Evolutionary conservation across 1,140 invertebrate species (phyloP), one percentile per base, ranked within the genome.

Genomic region (Drosophila dunni): DNA sequence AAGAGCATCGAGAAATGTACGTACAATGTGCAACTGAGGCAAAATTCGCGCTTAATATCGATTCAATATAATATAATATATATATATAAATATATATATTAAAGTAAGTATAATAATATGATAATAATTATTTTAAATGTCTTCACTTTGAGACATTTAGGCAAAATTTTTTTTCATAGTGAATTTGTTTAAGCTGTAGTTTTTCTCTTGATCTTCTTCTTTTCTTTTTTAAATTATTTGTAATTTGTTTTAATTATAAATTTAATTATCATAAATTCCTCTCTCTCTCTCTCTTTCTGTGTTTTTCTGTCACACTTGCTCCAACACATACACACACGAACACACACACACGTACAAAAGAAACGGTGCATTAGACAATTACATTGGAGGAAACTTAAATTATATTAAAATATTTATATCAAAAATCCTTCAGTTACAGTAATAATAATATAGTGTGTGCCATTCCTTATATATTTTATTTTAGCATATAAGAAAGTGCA

Each of bases 131-230:
- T 89, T 86, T 89, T 78, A 75, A 78, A 81, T 89, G 84, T 89
- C 84, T 89, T 88, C 84, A 57, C 46, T 77, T 78, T 78, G 84
- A 89, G 84, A 89, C 84, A 89, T 89, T 84, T 89, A 89, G 84
- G 84, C 84, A 89, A 89, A 88, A 56, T 42, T 81, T 82, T 44
- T 71, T 75, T 82, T 84, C 62, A 73, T 75, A 81, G 70, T 85
- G 56, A 78, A 78, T 79, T 79, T 70, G 57, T 79, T 82, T 54
- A 79, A 81, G 78, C 75, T 67, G 53, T 81, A 78, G 68, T 61
- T 81, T 29, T 75, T 38, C 36, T 62, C 20, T 73, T 58, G 17
- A 40, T 69, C 67, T 54, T n/a, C n/a, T 51, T 51, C 11, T 67
- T 73, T 46, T 38, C 17, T 72, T 46, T 63, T 53, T 66, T 66